phyloP scores from a whole-genome alignment of 2,113 vertebrate genomes.

The Coryphaenoides rupestris region DNA sequence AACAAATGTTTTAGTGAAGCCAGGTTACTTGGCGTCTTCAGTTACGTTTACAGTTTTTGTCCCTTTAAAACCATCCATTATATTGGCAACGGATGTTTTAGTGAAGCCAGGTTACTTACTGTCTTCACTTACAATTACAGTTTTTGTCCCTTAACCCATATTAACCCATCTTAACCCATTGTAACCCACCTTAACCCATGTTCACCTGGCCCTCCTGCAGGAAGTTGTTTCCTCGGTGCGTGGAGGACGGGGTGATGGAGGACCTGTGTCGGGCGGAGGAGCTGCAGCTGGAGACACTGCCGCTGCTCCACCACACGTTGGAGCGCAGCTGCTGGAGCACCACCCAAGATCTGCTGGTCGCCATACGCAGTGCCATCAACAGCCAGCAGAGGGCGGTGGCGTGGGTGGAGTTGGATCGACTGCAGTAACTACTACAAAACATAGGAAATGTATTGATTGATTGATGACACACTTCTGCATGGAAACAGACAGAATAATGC shows the following conservation, averaged over 20 bases:
- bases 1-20: too few species aligned
- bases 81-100: too few species aligned
- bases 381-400: constrained; percentile 69
- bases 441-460: too few species aligned
- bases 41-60: too few species aligned
- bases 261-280: constrained; percentile 66
- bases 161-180: too few species aligned
- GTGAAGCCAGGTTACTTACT: too few species aligned
- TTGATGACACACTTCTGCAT: too few species aligned
- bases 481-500: too few species aligned
- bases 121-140: too few species aligned
- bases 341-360: constrained; percentile 67
- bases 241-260: constrained; percentile 64
- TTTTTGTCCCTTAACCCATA: neutral
- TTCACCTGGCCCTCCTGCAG: constrained; percentile 33
- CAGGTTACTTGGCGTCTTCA: too few species aligned
- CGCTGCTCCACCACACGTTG: constrained; percentile 65
- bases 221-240: constrained; percentile 65
- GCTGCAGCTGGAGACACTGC: constrained; percentile 72
- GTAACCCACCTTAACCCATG: neutral
- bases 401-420: constrained; percentile 70
- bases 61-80: too few species aligned
- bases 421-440: constrained; percentile 39
- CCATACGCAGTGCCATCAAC: constrained; percentile 57
- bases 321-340: constrained; percentile 68